Evolutionary conservation across 2,797 vertebrate genomes (phyloP), one percentile per base, ranked within the genome.

Genomic region (Cynodonichthys magdalenae): DNA sequence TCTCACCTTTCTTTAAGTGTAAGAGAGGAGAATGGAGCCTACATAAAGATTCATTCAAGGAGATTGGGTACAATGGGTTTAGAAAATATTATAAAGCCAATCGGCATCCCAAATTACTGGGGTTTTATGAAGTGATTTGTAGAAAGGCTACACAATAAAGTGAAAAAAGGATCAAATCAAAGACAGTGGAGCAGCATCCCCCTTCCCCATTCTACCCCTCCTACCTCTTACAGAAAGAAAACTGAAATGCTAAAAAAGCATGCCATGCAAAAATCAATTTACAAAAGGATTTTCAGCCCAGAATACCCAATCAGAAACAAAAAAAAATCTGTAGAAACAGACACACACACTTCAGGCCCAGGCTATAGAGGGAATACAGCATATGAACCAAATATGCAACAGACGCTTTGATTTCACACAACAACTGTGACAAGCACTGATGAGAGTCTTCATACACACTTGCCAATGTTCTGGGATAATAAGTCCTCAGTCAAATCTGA

Each of bases 41-140:
- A 18, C 66, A 61, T 39, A 75, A 55, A 63, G 73, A 44, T 29
- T 61, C 45, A 75, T 79, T 64, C 80, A 72, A 80, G 87, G 87
- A 93, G 91, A 92, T 91, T 88, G 92, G 92, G 92, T 92, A 93
- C 91, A 85, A 92, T 94, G 92, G 90, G 91, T 87, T 88, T 71
- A 91, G 87, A 87, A 84, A 83, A 83, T 51, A 18, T 53, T 57
- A 70, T 79, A 58, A 45, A 68, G 53, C 31, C 74, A 81, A 81
- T 80, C 20, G 64, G 47, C 44, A 48, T 29, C 63, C 60, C 47
- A 36, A 78, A 49, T 66, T 27, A 11, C 8, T 36, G 53, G 15
- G 1, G 57, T 52, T 10, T 3, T 0, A 6, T 24, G 47, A 8
- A 54, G 17, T 52, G 53, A 39, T 70, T 52, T 44, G 11, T 4